Base-by-base conservation (phyloP, 2,113 vertebrate genomes). In the Pollachius pollachius region DNA sequence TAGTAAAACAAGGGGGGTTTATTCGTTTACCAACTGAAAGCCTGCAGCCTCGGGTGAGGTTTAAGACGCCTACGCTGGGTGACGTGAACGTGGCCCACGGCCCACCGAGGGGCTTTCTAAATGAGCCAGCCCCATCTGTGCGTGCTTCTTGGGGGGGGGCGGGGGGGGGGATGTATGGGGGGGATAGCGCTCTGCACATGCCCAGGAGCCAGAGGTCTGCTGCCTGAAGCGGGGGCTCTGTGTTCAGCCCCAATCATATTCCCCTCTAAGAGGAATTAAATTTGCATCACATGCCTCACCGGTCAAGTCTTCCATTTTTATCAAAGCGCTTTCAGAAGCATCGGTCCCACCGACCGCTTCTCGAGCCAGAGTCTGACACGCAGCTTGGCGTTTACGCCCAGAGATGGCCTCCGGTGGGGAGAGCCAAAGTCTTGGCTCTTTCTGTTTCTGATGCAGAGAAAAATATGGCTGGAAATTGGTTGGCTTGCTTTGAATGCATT, bases 271-370 rank as follows among this genome's bases (percentile, higher is more conserved):
- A 87, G 82, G 74, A 87, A 89, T 87, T 87, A 76, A 83, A 88
- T 92, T 89, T 89, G 86, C 86, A 89, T 90, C 81, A 84, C 73
- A 84, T 18, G 68, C 81, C 83, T 87, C 83, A 74, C 68, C 58
- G 41, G 80, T 76, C 74, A 67, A 78, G 65, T 74, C 72, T 74
- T 57, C 68, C 12, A 17, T 72, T 86, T 84, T 90, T 84, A 80
- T 83, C 77, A 84, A 79, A 85, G 74, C 27, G 74, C 83, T 87
- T 81, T 87, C 34, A 65, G 66, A 83, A 69, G 66, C 67, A 68
- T 87, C 76, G 65, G 62, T 69, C 67, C 67, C 77, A 59, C 80
- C 58, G 69, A 79, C 79, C 67, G 30, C 66, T 75, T 41, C 71
- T 75, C 68, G 15, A 58, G 76, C 66, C 61, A 9, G 67, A 65